A percentile compares a stretch with the other conserved stretches of the same genome.
Conservation (phyloP, 1,140 invertebrate genomes). For the Hydropsyche tenuis region DNA sequence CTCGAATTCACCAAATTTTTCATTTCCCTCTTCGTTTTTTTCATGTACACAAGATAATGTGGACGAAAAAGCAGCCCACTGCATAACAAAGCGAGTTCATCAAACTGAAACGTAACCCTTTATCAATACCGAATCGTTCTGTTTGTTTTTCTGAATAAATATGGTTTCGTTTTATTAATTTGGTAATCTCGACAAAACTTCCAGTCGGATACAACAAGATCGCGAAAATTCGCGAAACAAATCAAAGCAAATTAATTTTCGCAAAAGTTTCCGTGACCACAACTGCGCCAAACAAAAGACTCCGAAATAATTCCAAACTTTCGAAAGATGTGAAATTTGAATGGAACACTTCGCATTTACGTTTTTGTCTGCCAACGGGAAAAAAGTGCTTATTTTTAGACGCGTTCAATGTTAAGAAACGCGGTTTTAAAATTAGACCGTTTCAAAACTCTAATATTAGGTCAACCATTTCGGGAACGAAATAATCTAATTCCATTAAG, state of each 20-base stretch:
- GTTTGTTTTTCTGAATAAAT: no score
- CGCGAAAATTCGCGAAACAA: background rate
- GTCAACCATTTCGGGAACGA: constrained; percentile 8
- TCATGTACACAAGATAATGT: no score
- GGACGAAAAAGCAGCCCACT: no score
- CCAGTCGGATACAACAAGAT: background rate
- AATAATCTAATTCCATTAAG: no score
- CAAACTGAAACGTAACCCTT: no score
- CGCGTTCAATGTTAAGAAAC: constrained; percentile 15
- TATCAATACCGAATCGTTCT: no score
- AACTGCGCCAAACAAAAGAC: no score
- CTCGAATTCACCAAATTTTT: constrained; percentile 4
- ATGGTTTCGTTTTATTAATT: no score
- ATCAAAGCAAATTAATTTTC: background rate
- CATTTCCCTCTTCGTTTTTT: background rate
- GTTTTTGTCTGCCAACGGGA: background rate
- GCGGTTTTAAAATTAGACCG: background rate
- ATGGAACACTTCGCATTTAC: background rate
- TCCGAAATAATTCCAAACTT: no score
- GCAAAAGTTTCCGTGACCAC: background rate
- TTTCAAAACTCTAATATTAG: constrained; percentile 23
- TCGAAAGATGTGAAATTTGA: no score
- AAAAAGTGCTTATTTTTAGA: constrained; percentile 4
- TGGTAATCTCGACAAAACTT: no score
- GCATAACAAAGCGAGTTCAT: no score